Evolutionary conservation across 2,113 vertebrate genomes (phyloP).

Genomic region (Bostrychus sinensis): DNA sequence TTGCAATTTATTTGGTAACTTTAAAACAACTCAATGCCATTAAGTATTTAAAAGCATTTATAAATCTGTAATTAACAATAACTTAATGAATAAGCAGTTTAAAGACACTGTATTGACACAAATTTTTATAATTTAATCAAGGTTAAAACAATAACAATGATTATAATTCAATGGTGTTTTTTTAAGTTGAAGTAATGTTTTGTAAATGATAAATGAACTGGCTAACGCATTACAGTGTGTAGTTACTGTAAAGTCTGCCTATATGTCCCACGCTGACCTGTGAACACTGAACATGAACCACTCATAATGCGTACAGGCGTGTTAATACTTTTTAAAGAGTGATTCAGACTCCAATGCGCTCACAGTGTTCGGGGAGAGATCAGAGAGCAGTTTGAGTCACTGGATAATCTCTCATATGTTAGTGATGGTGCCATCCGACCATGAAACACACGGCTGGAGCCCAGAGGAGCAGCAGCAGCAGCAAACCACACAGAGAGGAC

Average conservation of each 20-base stretch:
- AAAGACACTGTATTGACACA: too few species aligned
- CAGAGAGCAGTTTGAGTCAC: conserved; percentile 50
- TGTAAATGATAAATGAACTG: too few species aligned
- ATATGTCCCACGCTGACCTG: neutral
- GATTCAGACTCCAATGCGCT: conserved; percentile 11
- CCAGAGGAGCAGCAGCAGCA: conserved; percentile 31
- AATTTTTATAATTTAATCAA: too few species aligned
- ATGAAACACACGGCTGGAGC: conserved; percentile 40
- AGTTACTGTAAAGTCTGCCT: too few species aligned
- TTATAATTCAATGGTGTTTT: neutral
- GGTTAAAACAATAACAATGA: too few species aligned
- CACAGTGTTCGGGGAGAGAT: conserved; percentile 27
- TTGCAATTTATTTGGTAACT: too few species aligned
- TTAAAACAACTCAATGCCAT: too few species aligned
- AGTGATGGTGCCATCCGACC: conserved; percentile 51
- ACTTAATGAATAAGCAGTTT: too few species aligned
- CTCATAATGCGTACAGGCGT: neutral
- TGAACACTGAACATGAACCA: neutral
- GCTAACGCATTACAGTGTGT: too few species aligned
- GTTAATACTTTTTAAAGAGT: neutral
- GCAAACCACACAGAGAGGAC: conserved; percentile 15
- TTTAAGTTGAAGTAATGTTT: conserved; percentile 8
- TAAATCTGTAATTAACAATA: too few species aligned
- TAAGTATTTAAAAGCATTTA: too few species aligned
- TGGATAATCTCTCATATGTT: conserved; percentile 43